Base-by-base conservation (phyloP, 1,140 invertebrate species). In the Drosophila prosaltans region DNA sequence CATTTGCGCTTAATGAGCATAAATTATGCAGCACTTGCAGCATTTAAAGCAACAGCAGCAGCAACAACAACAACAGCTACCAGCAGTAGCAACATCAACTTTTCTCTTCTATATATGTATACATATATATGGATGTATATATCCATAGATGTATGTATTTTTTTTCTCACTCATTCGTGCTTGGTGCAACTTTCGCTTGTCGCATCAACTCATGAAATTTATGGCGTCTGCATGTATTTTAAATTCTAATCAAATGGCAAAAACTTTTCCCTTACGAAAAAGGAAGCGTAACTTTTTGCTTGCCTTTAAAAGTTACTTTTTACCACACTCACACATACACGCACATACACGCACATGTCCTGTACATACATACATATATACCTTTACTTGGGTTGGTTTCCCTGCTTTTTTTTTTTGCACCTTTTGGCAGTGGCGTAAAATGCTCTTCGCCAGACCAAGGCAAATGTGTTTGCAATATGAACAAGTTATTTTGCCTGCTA, bases 1-100 rank as follows among this genome's bases (percentile, higher is more conserved):
- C 84, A 88, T 88, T 88, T 88, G 84, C 76, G 84, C 83, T 88
- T 88, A 88, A 88, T 88, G 83, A 88, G 83, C 83, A 88, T 88
- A 88, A 88, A 88, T 88, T 88, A 88, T 88, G 83, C 83, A 81
- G 79, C 79, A 80, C 69, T 81, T 72, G 79, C 45, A 80, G 83
- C 83, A 79, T 79, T 81, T 79, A 78, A 71, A 58, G 66, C 55
- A 69, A 28, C 72, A 36, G 36, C 39, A 60, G 60, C 58, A 24
- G 16, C 40, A 58, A 45, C 36, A 67, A 7, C 65, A 40, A 48
- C 41, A 10, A 39, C 21, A 45, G 43, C 48, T 16, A 16, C 16
- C 16, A 59, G 65, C 40, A 32, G 3, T 36, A 36, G 32, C 45
- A 48, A 9, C 45, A 48, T 21, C 45, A 63, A 41, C 58, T 21